Conservation (phyloP, 1,140 invertebrate genomes). For the Venturia canescens region DNA sequence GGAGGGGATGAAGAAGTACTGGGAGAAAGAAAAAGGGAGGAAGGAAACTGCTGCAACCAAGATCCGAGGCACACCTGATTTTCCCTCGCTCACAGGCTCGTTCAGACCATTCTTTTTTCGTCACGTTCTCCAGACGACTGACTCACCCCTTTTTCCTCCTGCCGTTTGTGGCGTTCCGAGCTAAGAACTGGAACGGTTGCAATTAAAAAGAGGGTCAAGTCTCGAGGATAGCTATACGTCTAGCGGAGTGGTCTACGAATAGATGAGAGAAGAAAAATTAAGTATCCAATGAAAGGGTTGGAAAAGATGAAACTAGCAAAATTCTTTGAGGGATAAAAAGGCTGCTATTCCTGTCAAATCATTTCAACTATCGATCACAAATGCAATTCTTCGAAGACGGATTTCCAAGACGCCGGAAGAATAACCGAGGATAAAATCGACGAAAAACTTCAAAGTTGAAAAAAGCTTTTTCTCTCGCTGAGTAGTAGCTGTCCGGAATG, state of each 20-base stretch:
- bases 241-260: slow-evolving; percentile 41
- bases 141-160: not conserved
- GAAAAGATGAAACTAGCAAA: not conserved
- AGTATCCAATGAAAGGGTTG: not conserved
- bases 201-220: slow-evolving; percentile 72
- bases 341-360: too few species aligned
- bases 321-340: not conserved
- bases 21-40: not conserved
- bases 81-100: not conserved
- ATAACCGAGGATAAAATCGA: too few species aligned
- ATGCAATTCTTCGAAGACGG: too few species aligned
- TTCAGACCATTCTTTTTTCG: slow-evolving; percentile 13
- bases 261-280: not conserved
- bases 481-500: too few species aligned
- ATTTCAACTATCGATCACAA: too few species aligned
- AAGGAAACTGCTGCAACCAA: not conserved
- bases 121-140: slow-evolving; percentile 2
- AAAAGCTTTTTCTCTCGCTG: too few species aligned
- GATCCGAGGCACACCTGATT: not conserved
- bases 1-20: not conserved
- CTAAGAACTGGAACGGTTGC: slow-evolving; percentile 41
- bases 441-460: too few species aligned
- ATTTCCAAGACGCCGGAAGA: too few species aligned
- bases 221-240: slow-evolving; percentile 55
- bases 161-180: slow-evolving; percentile 43